Evolutionary conservation across 2,113 vertebrate species (phyloP), one percentile per base, ranked within the genome.

Genomic region (Anas platyrhynchos): DNA sequence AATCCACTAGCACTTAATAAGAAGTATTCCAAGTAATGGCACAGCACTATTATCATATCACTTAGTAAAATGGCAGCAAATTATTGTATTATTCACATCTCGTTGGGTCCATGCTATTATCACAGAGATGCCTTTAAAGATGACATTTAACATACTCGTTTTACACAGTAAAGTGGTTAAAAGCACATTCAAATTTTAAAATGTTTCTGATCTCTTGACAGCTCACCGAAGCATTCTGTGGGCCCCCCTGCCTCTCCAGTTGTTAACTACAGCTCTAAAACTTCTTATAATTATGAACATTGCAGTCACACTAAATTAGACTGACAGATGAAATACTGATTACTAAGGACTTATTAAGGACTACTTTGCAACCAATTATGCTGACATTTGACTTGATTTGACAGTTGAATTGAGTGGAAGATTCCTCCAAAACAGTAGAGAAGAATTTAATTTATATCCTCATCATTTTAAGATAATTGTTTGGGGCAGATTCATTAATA

Each of bases 301-400:
- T 95, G 92, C 97, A 97, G 96, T 96, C 95, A 97, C 74, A 96
- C 94, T 95, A 97, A 97, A 98, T 97, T 96, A 97, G 96, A 97
- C 84, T 97, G 97, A 96, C 97, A 97, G 96, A 12, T 97, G 96
- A 98, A 97, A 97, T 93, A 95, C 96, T 97, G 97, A 97, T 97
- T 97, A 97, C 95, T 97, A 96, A 97, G 97, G 95, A 96, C 97
- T 96, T 97, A 96, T 97, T 97, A 97, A 97, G 95, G 80, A 96
- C 96, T 97, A 97, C 97, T 97, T 97, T 97, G 96, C 95, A 97
- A 94, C 96, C 95, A 97, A 98, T 98, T 98, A 97, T 92, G 85
- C 92, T 97, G 96, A 97, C 97, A 98, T 96, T 97, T 98, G 97
- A 96, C 96, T 97, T 97, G 95, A 97, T 97, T 97, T 97, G 97